phyloP scores from a whole-genome alignment of 2,888 invertebrate species.

The Drepana falcataria region DNA sequence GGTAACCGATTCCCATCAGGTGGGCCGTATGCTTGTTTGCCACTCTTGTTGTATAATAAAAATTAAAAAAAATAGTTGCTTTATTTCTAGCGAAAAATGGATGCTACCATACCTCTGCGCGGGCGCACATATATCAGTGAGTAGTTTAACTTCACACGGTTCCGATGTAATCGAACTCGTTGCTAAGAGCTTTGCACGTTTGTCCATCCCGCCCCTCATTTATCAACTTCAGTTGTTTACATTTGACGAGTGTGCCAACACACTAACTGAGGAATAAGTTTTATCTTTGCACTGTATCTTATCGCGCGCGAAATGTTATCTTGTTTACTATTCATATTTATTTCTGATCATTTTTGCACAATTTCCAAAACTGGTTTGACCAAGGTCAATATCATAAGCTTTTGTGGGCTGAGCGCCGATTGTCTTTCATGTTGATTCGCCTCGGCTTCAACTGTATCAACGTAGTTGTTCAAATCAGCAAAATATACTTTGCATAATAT shows the following conservation, averaged over 20 bases:
- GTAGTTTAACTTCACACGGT: not conserved
- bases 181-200: slow-evolving; percentile 11
- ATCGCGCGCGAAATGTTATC: slow-evolving; percentile 21
- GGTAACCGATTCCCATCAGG: too few species aligned
- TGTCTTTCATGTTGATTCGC: too few species aligned
- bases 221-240: slow-evolving; percentile 21
- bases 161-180: slow-evolving; percentile 7
- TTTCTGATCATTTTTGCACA: not conserved
- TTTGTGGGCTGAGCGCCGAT: not conserved
- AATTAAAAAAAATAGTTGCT: too few species aligned
- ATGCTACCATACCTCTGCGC: too few species aligned
- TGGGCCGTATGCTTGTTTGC: too few species aligned
- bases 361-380: not conserved
- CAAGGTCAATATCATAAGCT: not conserved
- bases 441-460: not conserved
- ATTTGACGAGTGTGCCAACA: slow-evolving; percentile 17
- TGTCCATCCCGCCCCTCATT: slow-evolving; percentile 21
- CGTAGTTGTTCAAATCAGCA: not conserved
- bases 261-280: slow-evolving; percentile 31
- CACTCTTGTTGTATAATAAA: too few species aligned
- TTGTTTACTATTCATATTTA: slow-evolving; percentile 8
- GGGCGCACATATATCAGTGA: too few species aligned
- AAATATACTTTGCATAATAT: too few species aligned
- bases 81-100: too few species aligned
- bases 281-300: slow-evolving; percentile 29